Percentiles rank a stretch among this genome's conserved stretches.
Evolutionary conservation across 2,113 vertebrate species (phyloP).

Genomic region (Chloropsis hardwickii): DNA sequence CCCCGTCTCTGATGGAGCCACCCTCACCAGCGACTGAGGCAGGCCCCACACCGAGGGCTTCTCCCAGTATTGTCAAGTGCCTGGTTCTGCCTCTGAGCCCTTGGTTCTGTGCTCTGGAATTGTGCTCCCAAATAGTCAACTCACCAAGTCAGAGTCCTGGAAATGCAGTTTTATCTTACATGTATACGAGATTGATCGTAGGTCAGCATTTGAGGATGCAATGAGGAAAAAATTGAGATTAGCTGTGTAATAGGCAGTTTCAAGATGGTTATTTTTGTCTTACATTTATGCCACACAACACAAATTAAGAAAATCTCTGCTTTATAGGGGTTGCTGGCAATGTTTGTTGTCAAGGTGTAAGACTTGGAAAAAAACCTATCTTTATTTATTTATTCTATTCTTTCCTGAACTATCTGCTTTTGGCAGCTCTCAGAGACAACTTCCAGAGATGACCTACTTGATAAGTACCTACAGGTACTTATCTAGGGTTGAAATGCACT

Average conservation of each 20-base stretch:
- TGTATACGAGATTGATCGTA: not conserved
- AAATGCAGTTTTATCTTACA: not conserved
- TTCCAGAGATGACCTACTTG: not conserved
- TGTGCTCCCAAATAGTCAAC: accelerated
- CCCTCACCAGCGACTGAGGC: not conserved
- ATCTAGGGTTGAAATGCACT: not conserved
- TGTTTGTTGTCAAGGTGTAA: not conserved
- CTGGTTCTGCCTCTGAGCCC: not conserved
- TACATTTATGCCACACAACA: not conserved
- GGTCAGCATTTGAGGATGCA: not conserved
- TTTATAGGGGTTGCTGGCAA: not conserved
- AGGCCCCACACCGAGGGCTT: accelerated
- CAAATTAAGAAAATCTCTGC: not conserved
- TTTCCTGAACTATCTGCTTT: not conserved
- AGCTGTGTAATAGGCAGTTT: not conserved
- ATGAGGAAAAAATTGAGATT: not conserved
- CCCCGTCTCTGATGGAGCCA: not conserved
- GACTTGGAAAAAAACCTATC: not conserved
- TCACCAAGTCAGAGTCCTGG: not conserved
- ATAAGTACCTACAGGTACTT: not conserved
- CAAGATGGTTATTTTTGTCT: not conserved
- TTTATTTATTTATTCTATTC: not conserved
- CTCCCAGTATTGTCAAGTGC: not conserved
- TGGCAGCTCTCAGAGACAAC: not conserved
- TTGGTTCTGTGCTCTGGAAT: accelerated